phyloP scores from a whole-genome alignment of 2,797 vertebrate species.

The Notamacropus eugenii region DNA sequence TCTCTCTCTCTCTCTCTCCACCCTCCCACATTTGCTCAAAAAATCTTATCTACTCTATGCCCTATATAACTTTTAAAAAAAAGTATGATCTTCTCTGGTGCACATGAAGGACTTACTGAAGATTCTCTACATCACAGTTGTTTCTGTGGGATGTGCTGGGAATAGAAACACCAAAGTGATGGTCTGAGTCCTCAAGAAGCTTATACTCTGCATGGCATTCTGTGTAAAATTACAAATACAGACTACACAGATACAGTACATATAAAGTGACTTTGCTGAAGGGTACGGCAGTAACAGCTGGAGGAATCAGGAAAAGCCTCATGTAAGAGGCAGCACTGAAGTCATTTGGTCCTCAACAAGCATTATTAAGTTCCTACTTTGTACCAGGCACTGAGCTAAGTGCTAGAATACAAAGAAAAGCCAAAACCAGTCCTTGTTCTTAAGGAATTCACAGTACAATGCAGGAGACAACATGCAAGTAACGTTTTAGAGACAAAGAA shows the following conservation, averaged over 20 bases:
- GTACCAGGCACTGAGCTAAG: not conserved
- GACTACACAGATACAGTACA: not conserved
- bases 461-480: not conserved
- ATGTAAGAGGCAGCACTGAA: not conserved
- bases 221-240: not conserved
- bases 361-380: not conserved
- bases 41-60: not conserved
- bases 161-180: not conserved
- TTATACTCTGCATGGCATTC: not conserved
- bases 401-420: not conserved
- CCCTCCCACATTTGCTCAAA: not conserved
- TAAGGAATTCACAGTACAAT: not conserved
- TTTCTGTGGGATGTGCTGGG: not conserved
- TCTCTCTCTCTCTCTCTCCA: not conserved
- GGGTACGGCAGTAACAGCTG: not conserved
- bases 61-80: not conserved
- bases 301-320: not conserved
- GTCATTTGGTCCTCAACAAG: not conserved
- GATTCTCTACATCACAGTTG: not conserved
- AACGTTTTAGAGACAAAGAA: not conserved
- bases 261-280: not conserved
- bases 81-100: not conserved
- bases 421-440: not conserved
- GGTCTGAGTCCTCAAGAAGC: not conserved
- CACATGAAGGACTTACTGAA: not conserved